Conservation (phyloP, 2,888 invertebrate species). For the Ophion obscuratus region DNA sequence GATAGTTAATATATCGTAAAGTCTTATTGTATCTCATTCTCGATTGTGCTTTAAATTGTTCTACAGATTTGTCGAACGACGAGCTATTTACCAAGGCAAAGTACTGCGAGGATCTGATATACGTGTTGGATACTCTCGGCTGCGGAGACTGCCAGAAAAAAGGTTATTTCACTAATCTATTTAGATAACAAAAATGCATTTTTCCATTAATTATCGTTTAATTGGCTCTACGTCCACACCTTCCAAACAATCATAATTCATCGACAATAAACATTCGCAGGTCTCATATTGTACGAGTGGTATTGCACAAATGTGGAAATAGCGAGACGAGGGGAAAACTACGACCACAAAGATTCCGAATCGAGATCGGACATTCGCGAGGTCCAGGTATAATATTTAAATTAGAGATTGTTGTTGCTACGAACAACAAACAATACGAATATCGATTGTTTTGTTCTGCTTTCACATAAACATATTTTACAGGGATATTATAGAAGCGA, state of each 20-base stretch:
- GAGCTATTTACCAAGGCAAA: conserved; percentile 86
- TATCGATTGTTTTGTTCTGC: conserved; percentile 26
- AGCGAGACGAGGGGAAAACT: conserved; percentile 64
- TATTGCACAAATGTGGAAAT: conserved; percentile 77
- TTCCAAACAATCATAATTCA: not conserved
- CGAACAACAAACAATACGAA: not conserved
- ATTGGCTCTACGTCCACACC: not conserved
- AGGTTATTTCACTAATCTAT: conserved; percentile 68
- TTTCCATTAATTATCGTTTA: not conserved
- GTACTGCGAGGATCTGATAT: conserved; percentile 87
- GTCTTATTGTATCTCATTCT: not conserved
- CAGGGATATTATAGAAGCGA: conserved; percentile 85
- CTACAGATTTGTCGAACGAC: conserved; percentile 86
- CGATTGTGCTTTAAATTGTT: conserved; percentile 46
- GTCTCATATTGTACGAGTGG: conserved; percentile 80
- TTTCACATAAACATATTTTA: conserved; percentile 38
- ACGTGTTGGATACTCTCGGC: conserved; percentile 86
- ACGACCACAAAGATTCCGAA: conserved; percentile 46
- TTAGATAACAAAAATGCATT: not conserved
- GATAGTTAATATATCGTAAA: not conserved
- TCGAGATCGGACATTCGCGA: conserved; percentile 2
- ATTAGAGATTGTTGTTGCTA: conserved; percentile 1
- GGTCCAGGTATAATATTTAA: conserved; percentile 26
- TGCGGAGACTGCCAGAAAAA: conserved; percentile 84
- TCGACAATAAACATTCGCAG: conserved; percentile 66